Percentiles rank a stretch among this genome's conserved stretches.
These are phyloP conservation scores for Germaria angustata DNA, from an alignment of 2,888 invertebrate species.

Conservation along the genomic window DNA sequence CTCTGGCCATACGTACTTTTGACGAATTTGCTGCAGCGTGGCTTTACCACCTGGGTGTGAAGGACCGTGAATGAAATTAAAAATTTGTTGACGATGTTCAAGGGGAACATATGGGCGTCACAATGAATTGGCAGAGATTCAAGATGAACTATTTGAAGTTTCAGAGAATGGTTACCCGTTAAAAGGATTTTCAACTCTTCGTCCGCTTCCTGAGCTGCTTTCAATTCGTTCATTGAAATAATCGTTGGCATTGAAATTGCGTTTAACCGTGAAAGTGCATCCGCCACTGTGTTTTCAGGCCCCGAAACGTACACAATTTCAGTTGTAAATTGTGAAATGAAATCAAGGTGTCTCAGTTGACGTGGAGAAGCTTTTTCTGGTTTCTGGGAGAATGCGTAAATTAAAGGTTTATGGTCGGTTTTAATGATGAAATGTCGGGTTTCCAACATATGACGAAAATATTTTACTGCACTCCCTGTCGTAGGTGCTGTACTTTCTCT, in stretches of 20 bases:
- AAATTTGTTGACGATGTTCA: not conserved
- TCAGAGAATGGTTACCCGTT: too few species aligned
- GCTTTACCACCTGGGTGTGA: constrained; percentile 15
- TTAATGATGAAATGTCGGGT: constrained; percentile 61
- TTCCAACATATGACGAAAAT: constrained; percentile 10
- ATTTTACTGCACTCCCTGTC: constrained; percentile 52
- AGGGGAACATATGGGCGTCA: too few species aligned
- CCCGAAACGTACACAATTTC: constrained; percentile 16
- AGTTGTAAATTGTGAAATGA: constrained; percentile 38
- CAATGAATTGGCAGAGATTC: too few species aligned
- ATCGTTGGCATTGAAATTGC: constrained; percentile 26
- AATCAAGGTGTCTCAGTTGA: constrained; percentile 66
- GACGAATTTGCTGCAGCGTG: constrained; percentile 38
- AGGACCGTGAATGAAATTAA: constrained; percentile 15
- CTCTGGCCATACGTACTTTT: constrained; percentile 51
- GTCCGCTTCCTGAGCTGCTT: not conserved
- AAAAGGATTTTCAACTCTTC: not conserved
- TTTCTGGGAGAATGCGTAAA: constrained; percentile 64
- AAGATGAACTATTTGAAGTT: too few species aligned
- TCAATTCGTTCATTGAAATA: not conserved
- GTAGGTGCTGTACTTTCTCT: constrained; percentile 46
- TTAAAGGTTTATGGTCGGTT: constrained; percentile 66
- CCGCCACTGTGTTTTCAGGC: constrained; percentile 33
- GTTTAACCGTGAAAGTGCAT: constrained; percentile 36
- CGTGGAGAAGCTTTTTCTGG: constrained; percentile 74